Evolutionary conservation across 2,797 vertebrate genomes (phyloP).

Genomic region (Sparus aurata): DNA sequence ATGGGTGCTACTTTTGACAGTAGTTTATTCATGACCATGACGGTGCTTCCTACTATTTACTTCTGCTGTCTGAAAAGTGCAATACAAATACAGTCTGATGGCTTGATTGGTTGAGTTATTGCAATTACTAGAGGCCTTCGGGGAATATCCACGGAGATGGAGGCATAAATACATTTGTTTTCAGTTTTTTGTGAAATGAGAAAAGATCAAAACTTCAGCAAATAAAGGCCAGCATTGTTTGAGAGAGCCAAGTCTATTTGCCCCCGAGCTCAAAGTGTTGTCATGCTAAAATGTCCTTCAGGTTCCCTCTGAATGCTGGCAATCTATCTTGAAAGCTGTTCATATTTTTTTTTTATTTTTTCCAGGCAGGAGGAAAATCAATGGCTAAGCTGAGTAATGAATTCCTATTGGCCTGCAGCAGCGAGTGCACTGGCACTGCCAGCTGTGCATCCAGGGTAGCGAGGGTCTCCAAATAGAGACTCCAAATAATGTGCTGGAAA

Average conservation of each 20-base stretch:
- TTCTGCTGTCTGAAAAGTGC: no score
- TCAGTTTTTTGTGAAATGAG: slow-evolving; percentile 11
- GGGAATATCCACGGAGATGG: no score
- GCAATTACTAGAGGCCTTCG: no score
- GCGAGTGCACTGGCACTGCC: slow-evolving; percentile 48
- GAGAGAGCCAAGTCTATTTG: slow-evolving; percentile 26
- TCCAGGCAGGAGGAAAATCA: slow-evolving; percentile 66
- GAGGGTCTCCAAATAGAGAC: slow-evolving; percentile 36
- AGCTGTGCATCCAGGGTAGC: slow-evolving; percentile 53
- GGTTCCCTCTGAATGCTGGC: slow-evolving; percentile 52
- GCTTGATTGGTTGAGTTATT: no score
- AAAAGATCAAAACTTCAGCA: background rate
- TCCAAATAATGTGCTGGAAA: slow-evolving; percentile 56
- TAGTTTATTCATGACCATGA: no score
- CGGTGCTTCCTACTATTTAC: no score
- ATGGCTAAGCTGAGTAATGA: slow-evolving; percentile 73
- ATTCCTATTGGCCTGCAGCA: slow-evolving; percentile 62
- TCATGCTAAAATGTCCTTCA: slow-evolving; percentile 61
- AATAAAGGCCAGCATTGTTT: slow-evolving; percentile 26
- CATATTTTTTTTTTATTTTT: slow-evolving; percentile 48
- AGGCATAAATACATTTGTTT: background rate
- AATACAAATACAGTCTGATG: no score
- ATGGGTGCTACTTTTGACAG: no score
- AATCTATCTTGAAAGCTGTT: slow-evolving; percentile 67
- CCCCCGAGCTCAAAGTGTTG: slow-evolving; percentile 45